phyloP scores from a whole-genome alignment of 2,888 invertebrate species.

The Abrostola tripartita region DNA sequence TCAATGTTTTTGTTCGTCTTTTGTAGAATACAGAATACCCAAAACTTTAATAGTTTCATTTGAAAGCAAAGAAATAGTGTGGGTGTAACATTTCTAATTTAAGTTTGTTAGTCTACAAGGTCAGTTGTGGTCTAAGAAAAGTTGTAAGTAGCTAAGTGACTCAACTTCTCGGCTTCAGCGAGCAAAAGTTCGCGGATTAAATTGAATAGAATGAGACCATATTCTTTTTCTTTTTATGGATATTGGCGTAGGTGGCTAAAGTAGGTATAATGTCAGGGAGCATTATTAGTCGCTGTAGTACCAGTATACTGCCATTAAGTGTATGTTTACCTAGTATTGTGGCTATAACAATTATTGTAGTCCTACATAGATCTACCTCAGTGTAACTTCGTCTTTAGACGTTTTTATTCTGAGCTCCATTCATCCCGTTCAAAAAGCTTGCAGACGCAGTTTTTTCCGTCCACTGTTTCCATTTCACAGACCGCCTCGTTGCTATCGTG shows the following conservation, averaged over 20 bases:
- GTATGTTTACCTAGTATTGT: too few species aligned
- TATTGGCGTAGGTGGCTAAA: not conserved
- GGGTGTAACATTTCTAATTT: conserved; percentile 34
- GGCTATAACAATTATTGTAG: too few species aligned
- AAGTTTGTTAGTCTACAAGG: conserved; percentile 37
- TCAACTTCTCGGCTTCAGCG: conserved; percentile 20
- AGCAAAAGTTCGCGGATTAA: conserved; percentile 16
- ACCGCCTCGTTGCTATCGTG: too few species aligned
- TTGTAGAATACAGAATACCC: not conserved
- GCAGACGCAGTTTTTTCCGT: too few species aligned
- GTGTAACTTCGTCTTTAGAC: too few species aligned
- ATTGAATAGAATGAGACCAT: conserved; percentile 17
- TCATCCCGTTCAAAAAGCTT: too few species aligned
- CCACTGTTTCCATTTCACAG: too few species aligned
- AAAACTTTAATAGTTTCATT: conserved; percentile 5
- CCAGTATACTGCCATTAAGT: too few species aligned
- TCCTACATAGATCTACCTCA: too few species aligned
- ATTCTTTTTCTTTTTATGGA: conserved; percentile 3
- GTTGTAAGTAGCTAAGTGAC: conserved; percentile 15
- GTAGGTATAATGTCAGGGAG: not conserved
- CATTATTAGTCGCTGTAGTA: too few species aligned
- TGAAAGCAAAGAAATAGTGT: conserved; percentile 14
- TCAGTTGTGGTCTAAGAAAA: conserved; percentile 28
- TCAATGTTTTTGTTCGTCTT: conserved; percentile 24
- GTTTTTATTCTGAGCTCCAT: too few species aligned